These are phyloP conservation scores for Macquaria australasica DNA, from an alignment of 2,113 vertebrate species.

Conservation along the genomic window DNA sequence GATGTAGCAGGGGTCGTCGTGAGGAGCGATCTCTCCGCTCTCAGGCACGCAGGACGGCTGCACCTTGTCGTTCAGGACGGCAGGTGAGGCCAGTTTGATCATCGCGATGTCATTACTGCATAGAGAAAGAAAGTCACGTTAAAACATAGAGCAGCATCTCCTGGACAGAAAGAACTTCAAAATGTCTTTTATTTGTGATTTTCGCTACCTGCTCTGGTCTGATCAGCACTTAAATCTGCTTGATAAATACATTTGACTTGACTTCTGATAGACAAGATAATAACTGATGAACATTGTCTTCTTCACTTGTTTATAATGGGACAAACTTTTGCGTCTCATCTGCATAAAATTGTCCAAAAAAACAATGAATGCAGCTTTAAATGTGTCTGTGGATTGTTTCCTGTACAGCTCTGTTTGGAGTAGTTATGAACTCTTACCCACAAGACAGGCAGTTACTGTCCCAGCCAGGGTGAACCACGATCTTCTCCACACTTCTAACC, in stretches of 20 bases:
- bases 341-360: no score
- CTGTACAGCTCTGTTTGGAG: neutral
- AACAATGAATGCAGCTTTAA: neutral
- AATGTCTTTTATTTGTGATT: neutral
- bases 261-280: no score
- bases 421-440: slow-evolving; percentile 36
- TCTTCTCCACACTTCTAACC: slow-evolving; percentile 38
- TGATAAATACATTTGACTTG: no score
- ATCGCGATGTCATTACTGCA: slow-evolving; percentile 65
- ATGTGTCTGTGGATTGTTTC: no score
- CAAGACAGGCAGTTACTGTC: slow-evolving; percentile 53
- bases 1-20: slow-evolving; percentile 58
- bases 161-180: neutral
- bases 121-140: neutral
- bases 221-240: no score
- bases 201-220: no score
- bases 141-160: neutral
- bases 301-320: no score
- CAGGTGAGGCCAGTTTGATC: slow-evolving; percentile 60
- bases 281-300: no score
- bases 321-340: no score
- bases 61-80: slow-evolving; percentile 46
- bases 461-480: slow-evolving; percentile 57
- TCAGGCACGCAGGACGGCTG: slow-evolving; percentile 43
- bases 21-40: slow-evolving; percentile 10